Base-by-base conservation (phyloP, 2,888 invertebrate genomes). In the Drosophila dives region DNA sequence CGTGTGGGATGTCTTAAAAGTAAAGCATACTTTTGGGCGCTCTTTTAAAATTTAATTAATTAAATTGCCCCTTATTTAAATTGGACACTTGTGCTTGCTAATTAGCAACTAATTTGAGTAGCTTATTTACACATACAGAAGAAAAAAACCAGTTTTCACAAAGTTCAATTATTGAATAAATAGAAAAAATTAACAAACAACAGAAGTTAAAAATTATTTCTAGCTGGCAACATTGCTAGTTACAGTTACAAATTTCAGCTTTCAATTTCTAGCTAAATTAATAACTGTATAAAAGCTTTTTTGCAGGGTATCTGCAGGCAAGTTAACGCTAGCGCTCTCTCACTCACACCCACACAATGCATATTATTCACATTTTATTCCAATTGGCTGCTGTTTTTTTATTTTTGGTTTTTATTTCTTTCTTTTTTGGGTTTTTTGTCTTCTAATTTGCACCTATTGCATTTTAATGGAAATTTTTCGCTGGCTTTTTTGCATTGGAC, bases 391-490 rank as follows among this genome's bases (percentile, higher is more conserved):
- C 15, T 26, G 7, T 38, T 42, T 60, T 60, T 29, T 33, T 56
- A n/a, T 26, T 50, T 50, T 36, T 12, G 7, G 2, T 2, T 15
- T 45, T 45, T 45, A 15, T 45, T 45, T 45, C 20, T 12, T 45
- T 20, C 20, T 23, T 45, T 45, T 62, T 56, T 45, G 38, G 56
- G 58, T 63, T 81, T 84, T 76, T 72, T 72, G 73, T 74, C 78
- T 72, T 79, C 72, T 86, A 89, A 89, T 86, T 88, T 88, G 83
- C 86, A 89, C 86, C 83, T 88, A 81, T 88, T 77, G 83, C 85
- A 68, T 77, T 86, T 85, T 86, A 86, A 89, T 89, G 85, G 86
- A 75, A 81, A 81, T 89, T 88, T 75, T 64, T 76, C 50, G 58
- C 54, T 59, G 36, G 45, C 64, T 67, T 70, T 72, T 87, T 88